phyloP scores from a whole-genome alignment of 2,797 vertebrate species.

The Platalea minor region DNA sequence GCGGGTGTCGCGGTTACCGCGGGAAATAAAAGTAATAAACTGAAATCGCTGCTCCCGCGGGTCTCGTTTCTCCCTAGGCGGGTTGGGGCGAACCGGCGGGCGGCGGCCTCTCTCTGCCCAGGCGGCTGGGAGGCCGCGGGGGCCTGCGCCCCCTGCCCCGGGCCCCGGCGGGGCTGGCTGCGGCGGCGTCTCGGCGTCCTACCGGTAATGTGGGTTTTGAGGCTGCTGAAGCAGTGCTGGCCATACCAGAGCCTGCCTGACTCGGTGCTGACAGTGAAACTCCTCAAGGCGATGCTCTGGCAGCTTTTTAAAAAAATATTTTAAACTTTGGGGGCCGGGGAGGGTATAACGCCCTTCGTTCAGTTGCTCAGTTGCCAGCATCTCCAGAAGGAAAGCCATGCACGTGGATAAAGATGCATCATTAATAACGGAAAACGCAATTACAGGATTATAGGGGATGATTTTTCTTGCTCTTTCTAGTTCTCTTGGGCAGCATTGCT shows the following conservation, averaged over 20 bases:
- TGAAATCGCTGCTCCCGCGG: rapidly evolving
- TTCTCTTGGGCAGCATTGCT: background rate
- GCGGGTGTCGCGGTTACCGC: background rate
- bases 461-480: too few relatives aligned
- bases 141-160: background rate
- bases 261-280: rapidly evolving
- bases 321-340: rapidly evolving
- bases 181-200: background rate
- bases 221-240: background rate
- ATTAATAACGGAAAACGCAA: background rate
- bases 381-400: background rate
- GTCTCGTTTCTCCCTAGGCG: rapidly evolving
- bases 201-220: rapidly evolving
- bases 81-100: too few relatives aligned
- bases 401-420: rapidly evolving
- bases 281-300: too few relatives aligned
- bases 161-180: background rate
- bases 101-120: background rate
- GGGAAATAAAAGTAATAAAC: background rate
- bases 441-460: rapidly evolving
- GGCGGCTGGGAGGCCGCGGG: background rate
- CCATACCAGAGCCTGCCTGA: rapidly evolving
- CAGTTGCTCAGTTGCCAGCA: background rate
- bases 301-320: background rate
- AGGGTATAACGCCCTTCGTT: rapidly evolving